phyloP scores from a whole-genome alignment of 2,113 vertebrate genomes.

The Tinamus guttatus region DNA sequence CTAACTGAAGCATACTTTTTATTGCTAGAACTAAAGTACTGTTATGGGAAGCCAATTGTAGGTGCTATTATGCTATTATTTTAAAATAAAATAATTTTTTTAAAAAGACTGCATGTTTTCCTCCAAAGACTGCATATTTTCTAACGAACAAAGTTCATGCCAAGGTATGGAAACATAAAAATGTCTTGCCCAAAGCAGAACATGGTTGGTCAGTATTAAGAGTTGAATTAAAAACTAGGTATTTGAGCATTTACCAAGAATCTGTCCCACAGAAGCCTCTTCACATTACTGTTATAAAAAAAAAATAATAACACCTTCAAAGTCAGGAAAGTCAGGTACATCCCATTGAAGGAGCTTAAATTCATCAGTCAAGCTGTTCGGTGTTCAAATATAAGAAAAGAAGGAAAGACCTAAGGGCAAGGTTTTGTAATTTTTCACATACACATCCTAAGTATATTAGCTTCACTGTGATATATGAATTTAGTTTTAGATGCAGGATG shows the following conservation, averaged over 20 bases:
- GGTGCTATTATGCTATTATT: accelerated
- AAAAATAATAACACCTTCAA: background rate
- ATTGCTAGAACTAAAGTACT: background rate
- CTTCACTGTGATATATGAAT: background rate
- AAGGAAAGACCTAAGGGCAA: background rate
- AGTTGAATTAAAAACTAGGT: background rate
- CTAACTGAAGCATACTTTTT: background rate
- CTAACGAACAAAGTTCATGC: background rate
- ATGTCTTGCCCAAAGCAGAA: background rate
- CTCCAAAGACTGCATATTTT: background rate
- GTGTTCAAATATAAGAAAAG: background rate
- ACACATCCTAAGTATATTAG: background rate
- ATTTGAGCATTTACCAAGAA: background rate
- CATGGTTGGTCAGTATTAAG: background rate
- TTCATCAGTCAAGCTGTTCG: background rate
- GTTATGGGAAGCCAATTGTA: background rate
- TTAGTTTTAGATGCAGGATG: background rate
- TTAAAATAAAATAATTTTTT: background rate
- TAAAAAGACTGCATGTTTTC: too few species aligned
- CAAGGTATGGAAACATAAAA: background rate
- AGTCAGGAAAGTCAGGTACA: background rate
- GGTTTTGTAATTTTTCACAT: background rate
- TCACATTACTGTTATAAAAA: background rate
- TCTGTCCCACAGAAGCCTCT: background rate
- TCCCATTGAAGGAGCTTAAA: background rate